Base-by-base conservation (phyloP, 2,888 invertebrate species). In the Muschampia staudingeri region DNA sequence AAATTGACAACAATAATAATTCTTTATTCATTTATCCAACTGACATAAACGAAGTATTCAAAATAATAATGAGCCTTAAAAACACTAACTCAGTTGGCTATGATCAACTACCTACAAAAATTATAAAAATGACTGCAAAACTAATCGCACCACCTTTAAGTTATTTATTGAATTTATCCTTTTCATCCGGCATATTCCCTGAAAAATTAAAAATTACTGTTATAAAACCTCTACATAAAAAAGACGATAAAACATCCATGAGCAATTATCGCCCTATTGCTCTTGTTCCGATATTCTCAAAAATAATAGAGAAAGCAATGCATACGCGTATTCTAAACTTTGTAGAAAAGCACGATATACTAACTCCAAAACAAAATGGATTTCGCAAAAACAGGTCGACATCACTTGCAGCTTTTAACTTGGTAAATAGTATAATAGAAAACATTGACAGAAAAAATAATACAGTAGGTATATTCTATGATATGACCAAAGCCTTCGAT, bases 41-140 rank as follows among this genome's bases (percentile, higher is more conserved):
- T 14, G 44, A 52, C n/a, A 52, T 52, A 52, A 52, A 52, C 8
- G n/a, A 52, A 52, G 52, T 52, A 52, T n/a, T n/a, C 52, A 52
- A 52, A 52, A 52, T 52, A 52, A 52, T 52, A n/a, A 52, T 52
- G 52, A 52, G n/a, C 52, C 52, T 52, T 52, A 52, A n/a, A n/a
- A 52, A 52, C 52, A 52, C 52, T n/a, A 19, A 52, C 6, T 52
- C 52, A n/a, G 52, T 52, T n/a, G 52, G 52, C 52, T 52, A 52
- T 52, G 52, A 52, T n/a, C 52, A 52, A n/a, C n/a, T 52, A 7
- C 52, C 52, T 52, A 52, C 52, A n/a, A 52, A 52, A 52, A 52
- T 52, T 5, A 52, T 52, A n/a, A 52, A 52, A 52, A 52, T 52
- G n/a, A 52, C 52, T 52, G 52, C 52, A 52, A 52, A 52, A n/a